phyloP scores from a whole-genome alignment of 2,113 vertebrate genomes.

The Dasyurus viverrinus region DNA sequence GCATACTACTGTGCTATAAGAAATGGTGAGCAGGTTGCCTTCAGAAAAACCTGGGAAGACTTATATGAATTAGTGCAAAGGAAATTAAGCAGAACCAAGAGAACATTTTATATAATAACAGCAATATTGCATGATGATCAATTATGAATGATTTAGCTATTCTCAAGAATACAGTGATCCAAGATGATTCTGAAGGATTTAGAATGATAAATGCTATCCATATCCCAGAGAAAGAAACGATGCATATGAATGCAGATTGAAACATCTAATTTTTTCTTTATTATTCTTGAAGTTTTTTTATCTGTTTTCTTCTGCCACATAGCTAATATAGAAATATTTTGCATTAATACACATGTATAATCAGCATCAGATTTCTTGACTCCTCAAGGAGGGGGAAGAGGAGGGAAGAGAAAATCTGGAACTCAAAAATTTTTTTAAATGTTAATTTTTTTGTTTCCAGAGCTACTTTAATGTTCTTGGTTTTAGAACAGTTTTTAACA shows the following conservation, averaged over 20 bases:
- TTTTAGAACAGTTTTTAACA: constrained; percentile 51
- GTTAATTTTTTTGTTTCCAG: constrained; percentile 52
- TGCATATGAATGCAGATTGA: not conserved
- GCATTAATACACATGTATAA: not conserved
- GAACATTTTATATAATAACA: not conserved
- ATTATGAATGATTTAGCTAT: not conserved
- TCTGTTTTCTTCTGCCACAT: not conserved
- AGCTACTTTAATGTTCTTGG: constrained; percentile 65
- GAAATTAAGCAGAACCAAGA: not conserved
- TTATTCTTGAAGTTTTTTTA: not conserved
- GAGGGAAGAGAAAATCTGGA: not conserved
- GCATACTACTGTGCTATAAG: too few relatives aligned
- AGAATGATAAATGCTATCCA: not conserved
- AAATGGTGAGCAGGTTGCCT: too few relatives aligned
- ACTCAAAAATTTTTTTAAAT: not conserved
- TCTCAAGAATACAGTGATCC: not conserved
- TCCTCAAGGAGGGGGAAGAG: not conserved
- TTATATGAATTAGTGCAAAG: not conserved
- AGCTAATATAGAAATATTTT: not conserved
- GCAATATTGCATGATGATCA: not conserved
- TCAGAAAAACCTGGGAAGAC: not conserved
- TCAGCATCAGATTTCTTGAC: not conserved
- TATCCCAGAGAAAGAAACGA: not conserved
- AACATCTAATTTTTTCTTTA: not conserved
- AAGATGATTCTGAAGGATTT: not conserved